Conservation (phyloP, 2,888 invertebrate species). For the Oscheius sp. region DNA sequence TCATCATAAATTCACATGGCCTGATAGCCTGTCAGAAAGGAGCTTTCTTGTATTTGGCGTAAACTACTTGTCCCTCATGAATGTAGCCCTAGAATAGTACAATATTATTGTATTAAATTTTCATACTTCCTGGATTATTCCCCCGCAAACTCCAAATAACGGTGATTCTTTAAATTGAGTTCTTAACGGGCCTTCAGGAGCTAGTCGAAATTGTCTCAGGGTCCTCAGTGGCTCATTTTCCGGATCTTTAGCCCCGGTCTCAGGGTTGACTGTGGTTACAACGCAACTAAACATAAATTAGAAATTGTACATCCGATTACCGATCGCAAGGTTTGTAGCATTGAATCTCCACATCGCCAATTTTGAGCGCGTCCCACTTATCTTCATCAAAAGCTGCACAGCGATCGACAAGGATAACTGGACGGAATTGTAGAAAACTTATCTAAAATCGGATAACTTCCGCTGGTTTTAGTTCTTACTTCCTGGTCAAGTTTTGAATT, state of each 20-base stretch:
- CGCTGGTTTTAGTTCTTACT: slow-evolving; percentile 18
- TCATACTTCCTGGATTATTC: slow-evolving; percentile 38
- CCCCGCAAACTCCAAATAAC: slow-evolving; percentile 52
- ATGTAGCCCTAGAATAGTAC: slow-evolving; percentile 42
- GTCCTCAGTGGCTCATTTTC: slow-evolving; percentile 47
- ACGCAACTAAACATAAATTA: slow-evolving; percentile 42
- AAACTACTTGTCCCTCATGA: slow-evolving; percentile 53
- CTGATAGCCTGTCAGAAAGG: no score
- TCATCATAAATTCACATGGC: no score
- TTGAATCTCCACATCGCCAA: slow-evolving; percentile 51
- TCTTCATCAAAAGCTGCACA: slow-evolving; percentile 55
- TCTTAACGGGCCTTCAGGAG: slow-evolving; percentile 50
- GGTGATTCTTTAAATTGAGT: slow-evolving; percentile 46
- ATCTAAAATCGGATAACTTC: slow-evolving; percentile 37
- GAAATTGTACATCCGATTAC: not conserved
- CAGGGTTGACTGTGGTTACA: slow-evolving; percentile 48
- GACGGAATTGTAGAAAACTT: slow-evolving; percentile 46
- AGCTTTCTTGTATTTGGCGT: slow-evolving; percentile 47
- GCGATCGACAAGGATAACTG: slow-evolving; percentile 49
- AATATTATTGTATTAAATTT: not conserved
- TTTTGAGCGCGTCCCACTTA: slow-evolving; percentile 49
- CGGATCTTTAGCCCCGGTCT: slow-evolving; percentile 44
- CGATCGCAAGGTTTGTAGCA: slow-evolving; percentile 52
- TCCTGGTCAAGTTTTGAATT: slow-evolving; percentile 44
- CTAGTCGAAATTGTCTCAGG: slow-evolving; percentile 45